These are phyloP conservation scores for Malurus alboscapulatus DNA, from an alignment of 2,113 vertebrate genomes.

Conservation along the genomic window DNA sequence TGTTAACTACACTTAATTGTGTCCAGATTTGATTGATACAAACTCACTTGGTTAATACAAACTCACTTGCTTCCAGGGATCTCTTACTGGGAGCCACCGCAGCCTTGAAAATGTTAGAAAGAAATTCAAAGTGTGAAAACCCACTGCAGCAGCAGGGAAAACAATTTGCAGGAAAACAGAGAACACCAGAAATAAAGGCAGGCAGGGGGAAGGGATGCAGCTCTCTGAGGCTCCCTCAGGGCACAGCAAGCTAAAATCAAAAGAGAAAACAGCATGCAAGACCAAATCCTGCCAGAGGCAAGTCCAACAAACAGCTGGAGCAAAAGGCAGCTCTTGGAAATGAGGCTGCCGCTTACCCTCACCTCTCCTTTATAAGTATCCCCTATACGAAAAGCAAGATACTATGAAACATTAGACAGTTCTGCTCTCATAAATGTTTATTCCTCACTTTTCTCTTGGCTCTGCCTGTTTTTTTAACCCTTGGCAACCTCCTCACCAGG, in stretches of 20 bases:
- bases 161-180: not conserved
- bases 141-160: not conserved
- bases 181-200: not conserved
- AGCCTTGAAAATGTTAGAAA: not conserved
- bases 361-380: not conserved
- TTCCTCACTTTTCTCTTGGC: not conserved
- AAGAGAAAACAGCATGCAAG: slow-evolving; percentile 14
- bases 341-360: rapidly evolving
- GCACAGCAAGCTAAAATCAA: not conserved
- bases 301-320: not conserved
- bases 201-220: not conserved
- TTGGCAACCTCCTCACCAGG: not conserved
- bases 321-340: not conserved
- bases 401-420: not conserved
- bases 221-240: not conserved
- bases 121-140: not conserved
- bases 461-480: not conserved
- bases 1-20: not conserved
- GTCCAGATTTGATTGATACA: not conserved
- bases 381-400: not conserved
- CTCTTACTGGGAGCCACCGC: rapidly evolving
- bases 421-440: not conserved
- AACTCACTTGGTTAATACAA: not conserved
- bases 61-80: not conserved
- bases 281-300: not conserved